A percentile compares a stretch with the other conserved stretches of the same genome.
Conservation (phyloP, 2,888 invertebrate genomes). For the Cepaea hortensis region DNA sequence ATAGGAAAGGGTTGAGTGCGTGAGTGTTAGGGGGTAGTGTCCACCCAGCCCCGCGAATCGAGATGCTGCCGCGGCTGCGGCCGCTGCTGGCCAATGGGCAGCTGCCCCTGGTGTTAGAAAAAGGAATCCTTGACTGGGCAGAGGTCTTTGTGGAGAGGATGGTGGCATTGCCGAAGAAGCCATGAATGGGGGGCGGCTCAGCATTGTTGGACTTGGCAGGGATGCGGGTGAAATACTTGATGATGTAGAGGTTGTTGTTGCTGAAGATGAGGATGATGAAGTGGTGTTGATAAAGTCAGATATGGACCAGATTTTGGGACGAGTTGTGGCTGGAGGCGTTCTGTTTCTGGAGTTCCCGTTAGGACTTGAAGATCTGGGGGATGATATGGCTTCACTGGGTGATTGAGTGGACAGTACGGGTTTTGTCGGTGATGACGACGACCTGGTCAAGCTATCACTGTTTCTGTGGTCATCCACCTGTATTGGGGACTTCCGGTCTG, state of each 20-base stretch:
- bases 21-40: constrained; percentile 61
- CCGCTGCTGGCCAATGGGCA: constrained; percentile 59
- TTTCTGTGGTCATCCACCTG: neutral
- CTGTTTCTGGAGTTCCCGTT: neutral
- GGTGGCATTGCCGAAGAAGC: neutral
- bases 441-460: neutral
- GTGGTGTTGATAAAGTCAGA: constrained; percentile 46
- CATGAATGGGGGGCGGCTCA: constrained; percentile 27
- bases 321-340: constrained; percentile 27
- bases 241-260: constrained; percentile 22
- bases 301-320: constrained; percentile 47
- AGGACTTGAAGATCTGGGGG: neutral
- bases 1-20: constrained; percentile 69
- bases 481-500: neutral
- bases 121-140: constrained; percentile 55
- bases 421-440: neutral
- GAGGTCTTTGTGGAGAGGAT: constrained; percentile 27
- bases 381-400: neutral
- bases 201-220: neutral
- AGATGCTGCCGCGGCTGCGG: constrained; percentile 61
- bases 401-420: neutral
- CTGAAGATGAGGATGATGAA: constrained; percentile 38
- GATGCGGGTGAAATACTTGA: neutral
- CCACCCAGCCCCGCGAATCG: constrained; percentile 48
- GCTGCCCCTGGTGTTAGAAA: constrained; percentile 60